These are phyloP conservation scores for Piaya cayana DNA, from an alignment of 2,113 vertebrate species.

Conservation along the genomic window DNA sequence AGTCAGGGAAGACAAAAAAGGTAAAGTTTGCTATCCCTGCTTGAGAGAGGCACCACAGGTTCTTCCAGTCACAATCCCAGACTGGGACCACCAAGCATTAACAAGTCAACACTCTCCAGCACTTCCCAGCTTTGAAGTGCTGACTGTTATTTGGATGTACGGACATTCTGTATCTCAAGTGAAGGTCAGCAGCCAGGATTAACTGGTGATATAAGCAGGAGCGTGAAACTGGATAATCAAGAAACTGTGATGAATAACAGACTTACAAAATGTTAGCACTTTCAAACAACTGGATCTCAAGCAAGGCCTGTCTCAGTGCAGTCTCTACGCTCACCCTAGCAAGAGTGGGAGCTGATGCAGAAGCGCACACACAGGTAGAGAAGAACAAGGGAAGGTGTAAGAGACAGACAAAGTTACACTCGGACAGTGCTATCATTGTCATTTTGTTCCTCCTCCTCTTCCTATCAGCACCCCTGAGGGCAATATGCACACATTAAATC, in stretches of 20 bases:
- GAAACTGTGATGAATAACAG: not conserved
- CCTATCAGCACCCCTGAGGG: not conserved
- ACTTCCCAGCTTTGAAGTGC: not conserved
- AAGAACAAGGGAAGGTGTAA: not conserved
- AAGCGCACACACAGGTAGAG: not conserved
- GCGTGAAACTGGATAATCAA: constrained; percentile 2
- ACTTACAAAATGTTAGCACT: not conserved
- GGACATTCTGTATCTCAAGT: not conserved
- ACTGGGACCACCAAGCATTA: not conserved
- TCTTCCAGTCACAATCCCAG: not conserved
- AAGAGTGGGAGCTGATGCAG: not conserved
- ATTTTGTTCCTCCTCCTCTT: fast-evolving
- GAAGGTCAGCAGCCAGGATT: constrained; percentile 47
- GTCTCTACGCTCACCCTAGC: not conserved
- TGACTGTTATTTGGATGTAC: not conserved
- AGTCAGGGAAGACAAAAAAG: not conserved
- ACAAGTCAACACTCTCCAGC: not conserved
- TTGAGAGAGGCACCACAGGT: not conserved
- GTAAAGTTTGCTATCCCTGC: too few relatives aligned
- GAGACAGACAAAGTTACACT: not conserved
- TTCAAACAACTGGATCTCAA: not conserved
- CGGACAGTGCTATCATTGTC: fast-evolving
- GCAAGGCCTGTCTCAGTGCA: not conserved
- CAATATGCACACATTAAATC: fast-evolving
- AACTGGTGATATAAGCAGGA: not conserved